Percentiles rank a stretch among this genome's conserved stretches.
These are phyloP conservation scores for Monochamus saltuarius DNA, from an alignment of 1,140 invertebrate species.

Conservation along the genomic window DNA sequence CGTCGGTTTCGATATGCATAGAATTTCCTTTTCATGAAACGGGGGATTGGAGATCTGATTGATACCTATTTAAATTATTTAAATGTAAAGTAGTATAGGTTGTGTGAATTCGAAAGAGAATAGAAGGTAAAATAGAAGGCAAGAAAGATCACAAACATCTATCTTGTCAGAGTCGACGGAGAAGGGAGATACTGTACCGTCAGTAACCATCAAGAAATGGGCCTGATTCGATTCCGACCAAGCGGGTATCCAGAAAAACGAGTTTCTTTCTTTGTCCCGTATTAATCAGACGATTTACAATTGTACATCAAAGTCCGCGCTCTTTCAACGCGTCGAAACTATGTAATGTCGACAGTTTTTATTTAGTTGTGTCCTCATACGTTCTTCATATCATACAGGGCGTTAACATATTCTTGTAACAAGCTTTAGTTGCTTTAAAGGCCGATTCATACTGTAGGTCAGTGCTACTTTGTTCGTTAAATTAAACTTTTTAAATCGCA, in stretches of 20 bases:
- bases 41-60: conserved; percentile 21
- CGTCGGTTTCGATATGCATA: conserved; percentile 6
- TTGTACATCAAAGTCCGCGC: background rate
- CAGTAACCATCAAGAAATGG: conserved; percentile 7
- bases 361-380: no score
- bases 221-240: background rate
- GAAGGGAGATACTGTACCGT: conserved; percentile 2
- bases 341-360: no score
- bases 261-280: background rate
- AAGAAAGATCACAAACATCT: conserved; percentile 33
- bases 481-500: no score
- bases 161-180: conserved; percentile 32
- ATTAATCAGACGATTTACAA: background rate
- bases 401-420: no score
- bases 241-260: background rate
- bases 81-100: conserved; percentile 34
- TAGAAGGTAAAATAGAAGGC: conserved; percentile 31
- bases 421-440: no score
- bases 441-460: no score
- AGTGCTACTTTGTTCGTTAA: no score
- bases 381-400: no score
- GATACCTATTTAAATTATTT: conserved; percentile 35
- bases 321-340: no score
- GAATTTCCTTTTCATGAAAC: background rate
- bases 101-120: conserved; percentile 30